Evolutionary conservation across 2,113 vertebrate genomes (phyloP), one percentile per base, ranked within the genome.

Genomic region (Ceyx margarethae): DNA sequence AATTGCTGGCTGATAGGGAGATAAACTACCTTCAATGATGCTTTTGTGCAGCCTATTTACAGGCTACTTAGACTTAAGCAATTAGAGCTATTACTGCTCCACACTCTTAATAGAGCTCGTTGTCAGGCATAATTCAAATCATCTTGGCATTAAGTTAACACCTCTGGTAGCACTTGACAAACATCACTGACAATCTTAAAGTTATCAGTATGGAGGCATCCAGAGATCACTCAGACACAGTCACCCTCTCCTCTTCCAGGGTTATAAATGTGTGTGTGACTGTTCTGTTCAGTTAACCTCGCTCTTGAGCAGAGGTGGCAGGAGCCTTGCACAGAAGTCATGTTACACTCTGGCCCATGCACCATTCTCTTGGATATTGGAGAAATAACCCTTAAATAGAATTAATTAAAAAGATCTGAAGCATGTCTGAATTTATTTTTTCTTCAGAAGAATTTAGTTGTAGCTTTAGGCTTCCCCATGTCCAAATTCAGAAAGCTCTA

Each of bases 51-150:
- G 58, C 81, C 31, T 68, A 58, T 61, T 78, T 86, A 88, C 65
- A 88, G 66, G 57, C 66, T 78, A 81, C 54, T 61, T 15, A 19
- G 86, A 81, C 71, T 88, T 33, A 29, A 89, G 93, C 84, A 94
- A 94, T 95, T 93, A 92, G 74, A 84, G 86, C 66, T 72, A 54
- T 50, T 94, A 58, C 58, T 73, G 58, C 33, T 94, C 43, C 81
- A 13, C 46, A 51, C 9, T 43, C 71, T 60, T 88, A 91, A 75
- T 4, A 58, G 69, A 91, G 78, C 71, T 91, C 1, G 2, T 93
- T 94, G 81, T 85, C 90, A 95, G 74, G 86, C 71, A 5, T 26
- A 54, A 89, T 69, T 95, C 86, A 50, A 67, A 79, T 81, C 58
- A 54, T 56, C 60, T 54, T 29, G 0, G 54, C 6, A 62, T 11